Conservation (phyloP, 2,113 vertebrate genomes). For the Sapayoa aenigma region DNA sequence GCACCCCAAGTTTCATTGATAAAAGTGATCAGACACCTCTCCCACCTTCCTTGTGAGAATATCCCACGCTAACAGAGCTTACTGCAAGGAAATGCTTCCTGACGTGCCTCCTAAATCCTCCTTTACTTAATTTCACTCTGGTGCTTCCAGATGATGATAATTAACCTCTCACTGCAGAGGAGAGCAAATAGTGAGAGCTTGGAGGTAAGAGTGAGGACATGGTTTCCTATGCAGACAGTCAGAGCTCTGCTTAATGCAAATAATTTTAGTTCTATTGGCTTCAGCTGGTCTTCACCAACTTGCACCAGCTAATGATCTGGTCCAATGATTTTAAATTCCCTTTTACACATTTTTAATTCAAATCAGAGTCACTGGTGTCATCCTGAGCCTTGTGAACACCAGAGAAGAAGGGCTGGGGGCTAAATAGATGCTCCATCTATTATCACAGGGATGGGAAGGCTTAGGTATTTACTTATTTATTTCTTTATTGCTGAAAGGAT, state of each 20-base stretch:
- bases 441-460: neutral
- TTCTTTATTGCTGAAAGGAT: neutral
- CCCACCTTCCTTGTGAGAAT: neutral
- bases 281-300: neutral
- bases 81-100: neutral
- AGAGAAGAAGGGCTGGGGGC: neutral
- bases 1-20: neutral
- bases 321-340: slow-evolving; percentile 28
- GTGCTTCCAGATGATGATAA: slow-evolving; percentile 2
- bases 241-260: neutral
- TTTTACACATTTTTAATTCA: neutral
- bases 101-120: slow-evolving; percentile 17
- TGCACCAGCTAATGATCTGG: slow-evolving; percentile 24
- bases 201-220: neutral
- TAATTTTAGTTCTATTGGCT: neutral
- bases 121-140: neutral
- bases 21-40: neutral
- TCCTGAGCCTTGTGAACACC: neutral
- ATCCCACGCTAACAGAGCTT: neutral
- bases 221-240: neutral
- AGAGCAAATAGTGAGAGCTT: neutral
- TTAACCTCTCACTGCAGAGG: neutral
- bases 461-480: neutral
- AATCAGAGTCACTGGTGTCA: neutral
- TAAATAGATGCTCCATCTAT: neutral